phyloP scores from a whole-genome alignment of 2,113 vertebrate genomes.

The Sorex araneus region DNA sequence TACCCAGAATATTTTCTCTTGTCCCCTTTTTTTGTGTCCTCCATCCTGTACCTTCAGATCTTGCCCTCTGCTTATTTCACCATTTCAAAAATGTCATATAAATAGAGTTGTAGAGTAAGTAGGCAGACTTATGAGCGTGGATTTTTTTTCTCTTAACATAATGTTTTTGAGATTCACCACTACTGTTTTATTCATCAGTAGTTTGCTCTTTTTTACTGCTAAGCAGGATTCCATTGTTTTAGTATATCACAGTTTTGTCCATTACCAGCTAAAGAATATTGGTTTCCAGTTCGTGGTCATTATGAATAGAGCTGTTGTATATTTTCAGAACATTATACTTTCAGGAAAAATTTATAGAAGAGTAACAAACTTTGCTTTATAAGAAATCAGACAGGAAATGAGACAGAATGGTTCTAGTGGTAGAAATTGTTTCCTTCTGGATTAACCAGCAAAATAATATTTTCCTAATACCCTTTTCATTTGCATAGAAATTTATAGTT shows the following conservation, averaged over 20 bases:
- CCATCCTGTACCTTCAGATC: background rate
- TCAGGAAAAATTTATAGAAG: conserved; percentile 81
- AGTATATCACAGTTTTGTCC: background rate
- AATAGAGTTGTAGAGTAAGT: background rate
- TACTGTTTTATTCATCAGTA: background rate
- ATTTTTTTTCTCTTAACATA: background rate
- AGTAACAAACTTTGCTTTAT: conserved; percentile 48
- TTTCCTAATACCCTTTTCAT: conserved; percentile 3
- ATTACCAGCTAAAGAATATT: conserved; percentile 19
- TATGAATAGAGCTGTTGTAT: background rate
- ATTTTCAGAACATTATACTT: conserved; percentile 20
- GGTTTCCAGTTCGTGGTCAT: conserved; percentile 42
- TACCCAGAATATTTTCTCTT: no score
- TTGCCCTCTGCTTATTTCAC: background rate
- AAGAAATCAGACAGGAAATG: conserved; percentile 36
- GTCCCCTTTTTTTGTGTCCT: background rate
- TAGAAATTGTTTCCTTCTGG: background rate
- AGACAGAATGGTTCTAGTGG: background rate
- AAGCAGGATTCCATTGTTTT: background rate
- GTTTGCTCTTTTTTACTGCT: background rate
- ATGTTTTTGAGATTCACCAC: background rate
- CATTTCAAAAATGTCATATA: conserved; percentile 18
- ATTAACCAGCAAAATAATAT: background rate
- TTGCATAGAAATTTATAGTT: background rate
- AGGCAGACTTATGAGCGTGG: background rate